Evolutionary conservation across 2,113 vertebrate genomes (phyloP), one percentile per base, ranked within the genome.

Genomic region (Galeopterus variegatus): DNA sequence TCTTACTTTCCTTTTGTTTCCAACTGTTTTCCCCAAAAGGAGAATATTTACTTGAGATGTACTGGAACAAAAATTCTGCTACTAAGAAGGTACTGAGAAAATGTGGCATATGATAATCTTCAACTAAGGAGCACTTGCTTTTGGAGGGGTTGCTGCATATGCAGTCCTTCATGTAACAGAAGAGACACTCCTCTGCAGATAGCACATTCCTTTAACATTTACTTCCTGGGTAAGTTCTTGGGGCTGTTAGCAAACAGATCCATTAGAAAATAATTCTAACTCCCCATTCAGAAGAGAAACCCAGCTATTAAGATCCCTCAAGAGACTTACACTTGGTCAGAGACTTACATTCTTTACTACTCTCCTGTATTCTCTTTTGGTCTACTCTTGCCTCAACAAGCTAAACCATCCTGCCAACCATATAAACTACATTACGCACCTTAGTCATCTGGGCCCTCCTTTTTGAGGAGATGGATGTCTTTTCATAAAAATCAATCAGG

Each of bases 401-500:
- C 36, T 58, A 86, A 84, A 70, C 14, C 31, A 36, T 84, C 89
- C 24, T 81, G 36, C 18, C 76, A 79, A 77, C 5, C 50, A 95
- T 3, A 73, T 50, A 79, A 2, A 94, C 21, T 48, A 7, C 31
- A 86, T 85, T n/a, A 94, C 10, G 7, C 72, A 99, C 99, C 99
- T 99, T 99, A 97, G 99, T 99, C 99, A 99, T 99, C 96, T 99
- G 99, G 41, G 99, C 98, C 98, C 99, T 99, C 93, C 99, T 99
- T 97, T 99, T 99, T 87, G 99, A 99, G 41, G 99, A 99, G 36
- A 99, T 99, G 5, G 99, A 99, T 96, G 99, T 99, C 98, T 99
- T 99, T 98, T 99, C 99, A 98, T 99, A 99, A 96, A 99, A 99
- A 97, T 99, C 99, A 96, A 99, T 99, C 82, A 99, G 98, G 73